Evolutionary conservation across 1,140 invertebrate genomes (phyloP), one percentile per base, ranked within the genome.

Genomic region (Aphelenchoides besseyi): DNA sequence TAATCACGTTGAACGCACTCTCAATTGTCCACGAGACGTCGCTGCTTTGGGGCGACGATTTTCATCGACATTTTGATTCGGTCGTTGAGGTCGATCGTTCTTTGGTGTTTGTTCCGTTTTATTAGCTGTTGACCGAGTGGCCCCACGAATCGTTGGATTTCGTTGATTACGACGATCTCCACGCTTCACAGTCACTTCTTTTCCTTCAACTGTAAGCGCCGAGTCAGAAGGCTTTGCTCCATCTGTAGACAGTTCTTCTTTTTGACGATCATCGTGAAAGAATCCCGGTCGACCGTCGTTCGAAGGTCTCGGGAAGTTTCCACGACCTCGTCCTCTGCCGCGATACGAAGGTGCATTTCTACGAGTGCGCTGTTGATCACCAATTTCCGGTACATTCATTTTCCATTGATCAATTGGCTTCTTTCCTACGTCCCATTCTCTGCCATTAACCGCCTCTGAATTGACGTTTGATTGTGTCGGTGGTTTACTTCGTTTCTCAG

Each of bases 321-420:
- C 41, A 33, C 26, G 26, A 12, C 32, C 32, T 23, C 16, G 16
- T n/a, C 32, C 12, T 2, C 36, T 12, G 32, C 63, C 26, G 2
- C 16, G 63, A 33, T 37, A 12, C 1, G 36, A 66, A 61, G n/a
- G 63, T 32, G 9, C 28, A 16, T 37, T 33, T 26, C 12, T 12
- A 8, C 63, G 30, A 37, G 12, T 16, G 41, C 32, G 16, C n/a
- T 16, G 16, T 2, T 30, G n/a, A 8, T 66, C 63, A 32, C 32
- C 32, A 9, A 66, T 23, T 66, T 66, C 63, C 12, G 63, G 63
- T 12, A 66, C 63, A 53, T 66, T 66, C 26, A 30, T 66, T 32
- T 66, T 66, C 63, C 63, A 66, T 30, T 66, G 32, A 29, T 12
- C 63, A 16, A 12, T n/a, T 18, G 63, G 63, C 12, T 12, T n/a